Evolutionary conservation across 2,113 vertebrate genomes (phyloP).

Genomic region (Cavia aperea): DNA sequence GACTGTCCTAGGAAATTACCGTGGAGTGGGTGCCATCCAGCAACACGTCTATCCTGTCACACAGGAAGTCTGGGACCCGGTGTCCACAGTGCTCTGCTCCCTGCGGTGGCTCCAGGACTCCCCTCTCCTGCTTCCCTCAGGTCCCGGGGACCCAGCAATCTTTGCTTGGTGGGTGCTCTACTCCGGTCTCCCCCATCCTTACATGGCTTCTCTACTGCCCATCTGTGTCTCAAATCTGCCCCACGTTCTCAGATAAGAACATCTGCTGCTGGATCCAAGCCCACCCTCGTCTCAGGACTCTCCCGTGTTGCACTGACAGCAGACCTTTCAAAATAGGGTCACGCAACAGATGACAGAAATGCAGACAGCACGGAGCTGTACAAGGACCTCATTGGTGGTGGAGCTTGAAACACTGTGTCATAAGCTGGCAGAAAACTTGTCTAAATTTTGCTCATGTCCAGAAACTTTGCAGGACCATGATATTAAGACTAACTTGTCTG

Average conservation of each 20-base stretch:
- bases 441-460: neutral
- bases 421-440: neutral
- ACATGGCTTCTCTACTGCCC: rapidly evolving
- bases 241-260: neutral
- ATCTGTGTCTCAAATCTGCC: rapidly evolving
- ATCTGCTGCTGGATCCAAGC: rapidly evolving
- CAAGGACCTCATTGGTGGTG: neutral
- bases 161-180: rapidly evolving
- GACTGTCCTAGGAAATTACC: rapidly evolving
- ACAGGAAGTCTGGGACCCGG: rapidly evolving
- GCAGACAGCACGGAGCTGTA: neutral
- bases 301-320: rapidly evolving
- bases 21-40: rapidly evolving
- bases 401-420: neutral
- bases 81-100: rapidly evolving
- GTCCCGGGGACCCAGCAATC: rapidly evolving
- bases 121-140: rapidly evolving
- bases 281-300: rapidly evolving
- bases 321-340: rapidly evolving
- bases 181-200: neutral
- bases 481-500: neutral
- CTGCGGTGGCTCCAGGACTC: neutral
- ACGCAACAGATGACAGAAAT: neutral
- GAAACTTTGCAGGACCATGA: neutral
- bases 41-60: rapidly evolving